Conservation (phyloP, 53 echinoderm and acorn worm genomes). For the Holothuria scabra region DNA sequence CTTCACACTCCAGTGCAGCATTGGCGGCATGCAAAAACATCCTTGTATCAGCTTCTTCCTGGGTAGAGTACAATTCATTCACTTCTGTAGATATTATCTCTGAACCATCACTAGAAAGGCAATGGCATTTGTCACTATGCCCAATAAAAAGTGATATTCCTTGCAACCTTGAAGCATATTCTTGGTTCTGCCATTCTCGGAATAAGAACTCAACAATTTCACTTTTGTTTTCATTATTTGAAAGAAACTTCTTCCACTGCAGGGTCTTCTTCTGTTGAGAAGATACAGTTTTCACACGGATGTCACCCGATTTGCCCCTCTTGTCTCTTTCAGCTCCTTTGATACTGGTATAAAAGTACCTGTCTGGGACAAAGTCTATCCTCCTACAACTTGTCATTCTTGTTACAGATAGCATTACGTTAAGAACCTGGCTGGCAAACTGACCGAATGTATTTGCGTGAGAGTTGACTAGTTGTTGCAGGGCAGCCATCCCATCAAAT, state of each 20-base stretch:
- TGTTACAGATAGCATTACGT: background rate
- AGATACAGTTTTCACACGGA: constrained; percentile 5
- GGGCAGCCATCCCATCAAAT: constrained; percentile 28
- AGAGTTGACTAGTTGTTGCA: constrained; percentile 13
- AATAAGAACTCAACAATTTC: constrained; percentile 13
- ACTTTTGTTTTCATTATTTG: background rate
- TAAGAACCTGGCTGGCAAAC: background rate
- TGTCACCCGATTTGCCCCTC: background rate
- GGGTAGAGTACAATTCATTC: background rate
- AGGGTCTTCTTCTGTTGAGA: background rate
- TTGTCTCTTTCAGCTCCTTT: constrained; percentile 28
- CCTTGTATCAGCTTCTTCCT: constrained; percentile 9
- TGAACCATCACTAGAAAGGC: background rate
- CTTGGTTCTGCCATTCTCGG: background rate
- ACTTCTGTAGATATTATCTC: background rate
- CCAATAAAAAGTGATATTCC: background rate
- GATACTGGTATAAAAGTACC: constrained; percentile 6
- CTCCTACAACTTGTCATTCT: background rate
- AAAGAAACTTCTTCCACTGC: constrained; percentile 25
- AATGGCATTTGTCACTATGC: constrained; percentile 25
- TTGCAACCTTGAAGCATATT: background rate
- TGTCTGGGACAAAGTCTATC: constrained; percentile 33
- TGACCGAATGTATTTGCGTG: constrained; percentile 27
- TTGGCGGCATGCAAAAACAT: background rate
- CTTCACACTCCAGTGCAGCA: background rate